Evolutionary conservation across 2,888 invertebrate species (phyloP).

Genomic region (Conus canariensis): DNA sequence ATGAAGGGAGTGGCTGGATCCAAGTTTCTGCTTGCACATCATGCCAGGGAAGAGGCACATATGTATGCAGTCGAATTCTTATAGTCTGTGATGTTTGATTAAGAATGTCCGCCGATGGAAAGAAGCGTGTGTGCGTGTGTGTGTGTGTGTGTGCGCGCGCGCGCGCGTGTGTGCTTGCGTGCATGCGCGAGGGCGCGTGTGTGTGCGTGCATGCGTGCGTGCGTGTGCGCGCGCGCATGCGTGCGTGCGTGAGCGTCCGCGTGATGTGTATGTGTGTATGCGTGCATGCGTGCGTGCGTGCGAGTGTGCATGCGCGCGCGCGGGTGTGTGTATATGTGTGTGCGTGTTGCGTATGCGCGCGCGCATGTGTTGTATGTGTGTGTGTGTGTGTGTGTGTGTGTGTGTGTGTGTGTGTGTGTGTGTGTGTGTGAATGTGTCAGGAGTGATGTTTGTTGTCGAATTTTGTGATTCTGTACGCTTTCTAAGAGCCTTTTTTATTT

Average conservation of each 20-base stretch:
- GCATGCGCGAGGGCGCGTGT: background rate
- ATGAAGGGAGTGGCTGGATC: too few species aligned
- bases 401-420: constrained; percentile 16
- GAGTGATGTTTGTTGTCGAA: background rate
- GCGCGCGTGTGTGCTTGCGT: background rate
- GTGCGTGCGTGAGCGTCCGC: background rate
- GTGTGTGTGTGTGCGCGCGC: background rate
- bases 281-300: background rate
- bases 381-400: constrained; percentile 22
- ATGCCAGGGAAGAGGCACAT: too few species aligned
- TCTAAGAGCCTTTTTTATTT: too few species aligned
- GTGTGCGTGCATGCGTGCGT: background rate
- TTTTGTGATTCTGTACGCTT: too few species aligned
- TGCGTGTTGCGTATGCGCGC: background rate
- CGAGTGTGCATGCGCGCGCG: background rate
- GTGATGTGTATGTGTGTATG: background rate
- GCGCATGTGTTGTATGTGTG: background rate
- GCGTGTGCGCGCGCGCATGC: background rate
- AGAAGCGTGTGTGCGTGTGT: background rate
- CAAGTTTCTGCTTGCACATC: too few species aligned
- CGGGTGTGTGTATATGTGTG: background rate
- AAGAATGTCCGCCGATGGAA: too few species aligned
- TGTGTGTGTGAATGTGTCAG: background rate
- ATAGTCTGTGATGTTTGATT: too few species aligned
- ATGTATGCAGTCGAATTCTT: too few species aligned